Evolutionary conservation across 2,113 vertebrate genomes (phyloP), one percentile per base, ranked within the genome.

Genomic region (Egretta garzetta): DNA sequence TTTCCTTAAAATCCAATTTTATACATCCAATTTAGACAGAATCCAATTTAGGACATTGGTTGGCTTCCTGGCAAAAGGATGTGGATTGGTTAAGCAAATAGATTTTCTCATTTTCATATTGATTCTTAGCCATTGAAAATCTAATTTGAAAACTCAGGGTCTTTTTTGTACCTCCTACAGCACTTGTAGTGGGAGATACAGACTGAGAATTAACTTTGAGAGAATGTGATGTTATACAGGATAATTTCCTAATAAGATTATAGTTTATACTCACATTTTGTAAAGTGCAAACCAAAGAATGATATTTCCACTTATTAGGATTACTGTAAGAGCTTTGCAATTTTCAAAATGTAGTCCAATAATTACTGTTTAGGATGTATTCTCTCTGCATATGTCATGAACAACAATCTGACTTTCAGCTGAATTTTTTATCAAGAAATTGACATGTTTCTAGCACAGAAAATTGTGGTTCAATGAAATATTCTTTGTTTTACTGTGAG

Each of bases 51-150:
- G 50, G 39, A 58, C 53, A 62, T 80, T 67, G n/a, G 56, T 49
- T 85, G 64, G 23, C 68, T 88, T 80, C 37, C 24, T 4, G 5
- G 52, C 59, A 66, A 85, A 81, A 82, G 43, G 66, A 75, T 81
- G 50, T 85, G 85, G 68, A 85, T 75, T 94, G 16, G 53, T 60
- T 85, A 80, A 91, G 52, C 32, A 96, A 94, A 89, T 64, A 92
- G 80, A 85, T 53, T 86, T 94, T 90, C 53, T 96, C 67, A 93
- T 96, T 96, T 94, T 96, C 70, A 67, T 97, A 93, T 93, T 92
- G 66, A 96, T 95, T 93, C 82, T 91, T 79, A 80, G 82, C 68
- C 30, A 17, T 32, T 82, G 86, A 85, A 94, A 93, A 91, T 82
- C 58, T 91, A 91, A 87, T 95, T 92, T 96, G 82, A 89, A 92